Evolutionary conservation across 2,888 invertebrate genomes (phyloP), one percentile per base, ranked within the genome.

Genomic region (Protophormia terraenovae): DNA sequence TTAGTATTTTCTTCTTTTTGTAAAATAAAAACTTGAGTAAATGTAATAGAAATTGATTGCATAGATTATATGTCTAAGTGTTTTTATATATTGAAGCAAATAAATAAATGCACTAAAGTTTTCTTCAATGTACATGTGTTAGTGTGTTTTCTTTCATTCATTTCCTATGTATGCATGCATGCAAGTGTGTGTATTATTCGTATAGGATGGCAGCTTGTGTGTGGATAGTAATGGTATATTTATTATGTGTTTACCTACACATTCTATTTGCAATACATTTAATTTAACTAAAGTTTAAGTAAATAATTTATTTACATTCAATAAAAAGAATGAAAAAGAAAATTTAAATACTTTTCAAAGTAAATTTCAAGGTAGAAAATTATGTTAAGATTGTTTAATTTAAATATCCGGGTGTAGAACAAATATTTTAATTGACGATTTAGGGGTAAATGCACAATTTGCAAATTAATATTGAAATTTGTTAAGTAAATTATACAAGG

Each of bases 41-140:
- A 85, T 79, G 85, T 85, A 85, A 85, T 85, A 85, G 82, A 85
- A 85, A 85, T 85, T 85, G 85, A 85, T 85, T 82, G 85, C 85
- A 71, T 64, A 82, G 85, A 85, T 85, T 85, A 85, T 85, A 78
- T 82, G 85, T 85, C 85, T 82, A 85, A 85, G 85, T 85, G 85
- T 85, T 85, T 85, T 82, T 85, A 71, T 82, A 85, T 78, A 85
- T 82, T 58, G 85, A 79, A 66, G 64, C 71, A 79, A 85, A 85
- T 79, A 85, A 78, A 82, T 82, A 79, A 85, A 85, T 82, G 82
- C 82, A 85, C 60, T 73, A 72, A 64, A 77, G 35, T 82, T 77
- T 71, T 41, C 47, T 71, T 60, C n/a, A 14, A 27, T 35, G 35
- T 19, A 0, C 6, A 3, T 64, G 35, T 75, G 27, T 64, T 12